Evolutionary conservation across 2,113 vertebrate genomes (phyloP).

Genomic region (Neogobius melanostomus): DNA sequence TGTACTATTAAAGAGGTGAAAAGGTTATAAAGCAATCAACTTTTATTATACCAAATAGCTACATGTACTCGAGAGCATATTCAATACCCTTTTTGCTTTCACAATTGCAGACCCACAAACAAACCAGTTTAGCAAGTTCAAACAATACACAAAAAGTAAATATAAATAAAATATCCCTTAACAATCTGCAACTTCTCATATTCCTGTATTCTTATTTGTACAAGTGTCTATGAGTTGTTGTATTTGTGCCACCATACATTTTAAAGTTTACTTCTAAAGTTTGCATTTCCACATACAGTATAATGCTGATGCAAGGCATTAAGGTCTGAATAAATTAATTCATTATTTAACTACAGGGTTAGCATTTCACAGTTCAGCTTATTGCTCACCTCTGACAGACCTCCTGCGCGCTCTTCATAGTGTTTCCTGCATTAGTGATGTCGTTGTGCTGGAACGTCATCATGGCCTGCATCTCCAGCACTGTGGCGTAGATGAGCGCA

Average conservation of each 20-base stretch:
- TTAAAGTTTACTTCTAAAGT: background rate
- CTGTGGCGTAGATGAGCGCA: constrained; percentile 81
- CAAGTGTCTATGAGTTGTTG: background rate
- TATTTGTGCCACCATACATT: background rate
- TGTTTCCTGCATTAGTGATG: constrained; percentile 78
- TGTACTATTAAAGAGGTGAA: constrained; percentile 9
- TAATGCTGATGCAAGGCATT: too few species aligned
- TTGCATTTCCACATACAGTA: background rate
- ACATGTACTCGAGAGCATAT: background rate
- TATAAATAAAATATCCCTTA: background rate
- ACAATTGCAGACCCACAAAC: background rate
- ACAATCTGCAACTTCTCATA: background rate
- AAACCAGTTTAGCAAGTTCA: background rate
- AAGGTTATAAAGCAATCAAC: constrained; percentile 3
- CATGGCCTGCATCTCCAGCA: constrained; percentile 87
- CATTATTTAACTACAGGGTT: background rate
- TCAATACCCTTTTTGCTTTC: background rate
- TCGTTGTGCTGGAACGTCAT: constrained; percentile 85
- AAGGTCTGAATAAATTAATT: too few species aligned
- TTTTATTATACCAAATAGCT: background rate
- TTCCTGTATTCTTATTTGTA: too few species aligned
- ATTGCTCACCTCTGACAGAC: constrained; percentile 79
- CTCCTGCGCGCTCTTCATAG: constrained; percentile 83
- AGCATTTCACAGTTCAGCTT: background rate
- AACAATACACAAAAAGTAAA: background rate